A percentile compares a stretch with the other conserved stretches of the same genome.
phyloP scores from a whole-genome alignment of 2,797 vertebrate genomes.

The Psittacula echo region DNA sequence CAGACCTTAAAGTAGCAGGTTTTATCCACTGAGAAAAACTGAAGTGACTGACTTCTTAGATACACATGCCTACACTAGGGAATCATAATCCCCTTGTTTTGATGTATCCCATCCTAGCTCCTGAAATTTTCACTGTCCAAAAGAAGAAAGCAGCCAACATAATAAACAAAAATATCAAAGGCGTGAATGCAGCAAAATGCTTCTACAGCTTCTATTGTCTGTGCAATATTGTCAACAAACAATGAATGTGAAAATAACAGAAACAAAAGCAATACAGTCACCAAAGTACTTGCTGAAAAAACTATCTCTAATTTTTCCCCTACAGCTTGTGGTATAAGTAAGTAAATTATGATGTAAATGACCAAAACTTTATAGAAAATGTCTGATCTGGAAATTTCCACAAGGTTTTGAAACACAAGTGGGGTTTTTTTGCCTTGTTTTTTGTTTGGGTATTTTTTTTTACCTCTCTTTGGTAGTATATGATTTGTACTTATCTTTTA shows the following conservation, averaged over 20 bases:
- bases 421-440: background rate
- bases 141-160: background rate
- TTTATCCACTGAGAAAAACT: background rate
- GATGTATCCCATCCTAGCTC: background rate
- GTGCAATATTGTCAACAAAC: background rate
- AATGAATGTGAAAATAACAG: background rate
- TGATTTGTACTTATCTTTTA: background rate
- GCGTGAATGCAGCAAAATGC: background rate
- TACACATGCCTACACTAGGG: background rate
- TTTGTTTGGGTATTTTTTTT: background rate
- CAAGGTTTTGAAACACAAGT: background rate
- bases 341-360: background rate
- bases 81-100: background rate
- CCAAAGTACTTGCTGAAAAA: background rate
- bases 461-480: rapidly evolving
- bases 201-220: background rate
- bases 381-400: background rate
- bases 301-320: rapidly evolving
- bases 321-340: background rate
- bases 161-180: background rate
- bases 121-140: background rate
- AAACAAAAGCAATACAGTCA: background rate
- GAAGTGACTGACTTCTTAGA: background rate
- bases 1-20: background rate
- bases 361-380: background rate